Base-by-base conservation (phyloP, 2,888 invertebrate species). In the Temnothorax ravouxi region DNA sequence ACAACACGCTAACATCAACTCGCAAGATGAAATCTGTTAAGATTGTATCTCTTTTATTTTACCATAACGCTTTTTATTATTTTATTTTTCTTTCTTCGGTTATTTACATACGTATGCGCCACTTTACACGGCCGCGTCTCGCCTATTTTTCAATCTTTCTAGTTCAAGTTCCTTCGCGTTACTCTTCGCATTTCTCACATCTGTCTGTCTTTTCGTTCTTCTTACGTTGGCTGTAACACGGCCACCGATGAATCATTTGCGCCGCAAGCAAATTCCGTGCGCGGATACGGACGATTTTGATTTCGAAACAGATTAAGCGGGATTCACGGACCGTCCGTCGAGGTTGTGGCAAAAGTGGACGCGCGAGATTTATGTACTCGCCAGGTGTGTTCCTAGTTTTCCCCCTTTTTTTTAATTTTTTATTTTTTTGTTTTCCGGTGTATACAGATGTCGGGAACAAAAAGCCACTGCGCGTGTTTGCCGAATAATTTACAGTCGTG, bases 401-500 rank as follows among this genome's bases (percentile, higher is more conserved):
- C 25, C 44, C 18, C 11, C 25, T 5, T 59, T 13, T 38, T 34
- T 34, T 64, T 29, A 18, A 38, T 21, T 71, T 52, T 44, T 50
- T 64, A 38, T 62, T 62, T 67, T 56, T 69, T 41, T 41, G n/a
- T 38, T 64, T 25, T 25, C 44, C 47, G 13, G 18, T 69, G 47
- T 79, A 79, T 79, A 79, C 84, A 79, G 59, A 79, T 71, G 44
- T 62, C 25, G 41, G 29, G 44, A 69, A 79, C 74, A 61, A 87
- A 84, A 83, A 83, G 74, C 72, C 85, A 62, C 56, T 29, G 29
- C 25, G 34, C 79, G 84, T 87, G 87, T 86, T 86, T 84, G 85
- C 76, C 85, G 76, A 87, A 88, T 88, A 88, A 87, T 90, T 90
- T 85, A 86, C 75, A 88, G 87, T 87, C 87, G 67, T 69, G 86